phyloP scores from a whole-genome alignment of 2,797 vertebrate genomes.

The Diceros bicornis region DNA sequence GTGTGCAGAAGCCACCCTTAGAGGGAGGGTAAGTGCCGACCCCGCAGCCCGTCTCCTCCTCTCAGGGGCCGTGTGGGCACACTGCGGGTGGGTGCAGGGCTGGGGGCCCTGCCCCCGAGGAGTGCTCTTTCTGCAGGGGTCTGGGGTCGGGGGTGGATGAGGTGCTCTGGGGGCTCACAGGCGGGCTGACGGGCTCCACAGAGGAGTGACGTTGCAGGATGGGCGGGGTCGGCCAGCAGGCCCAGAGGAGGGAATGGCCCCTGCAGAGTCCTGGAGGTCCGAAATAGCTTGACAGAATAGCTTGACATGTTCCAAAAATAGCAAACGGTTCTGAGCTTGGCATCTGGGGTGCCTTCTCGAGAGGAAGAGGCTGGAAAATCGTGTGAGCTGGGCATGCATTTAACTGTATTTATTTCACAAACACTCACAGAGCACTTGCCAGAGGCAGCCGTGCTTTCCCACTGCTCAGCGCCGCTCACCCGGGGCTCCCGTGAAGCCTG shows the following conservation, averaged over 20 bases:
- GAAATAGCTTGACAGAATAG: background rate
- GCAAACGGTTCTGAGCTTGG: background rate
- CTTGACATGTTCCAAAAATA: background rate
- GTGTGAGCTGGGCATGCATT: background rate
- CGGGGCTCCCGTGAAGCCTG: rapidly evolving
- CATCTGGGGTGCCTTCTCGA: background rate
- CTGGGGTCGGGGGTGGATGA: rapidly evolving
- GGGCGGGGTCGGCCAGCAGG: background rate
- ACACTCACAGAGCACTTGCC: no score
- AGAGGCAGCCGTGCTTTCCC: rapidly evolving
- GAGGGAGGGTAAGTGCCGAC: background rate
- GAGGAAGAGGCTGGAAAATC: background rate
- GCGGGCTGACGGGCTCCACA: background rate
- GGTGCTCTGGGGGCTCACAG: background rate
- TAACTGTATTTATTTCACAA: background rate
- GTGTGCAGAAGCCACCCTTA: rapidly evolving
- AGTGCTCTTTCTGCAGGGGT: background rate
- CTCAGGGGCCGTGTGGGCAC: background rate
- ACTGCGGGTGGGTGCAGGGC: no score
- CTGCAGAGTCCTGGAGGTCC: background rate
- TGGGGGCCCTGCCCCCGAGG: rapidly evolving
- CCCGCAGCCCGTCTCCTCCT: background rate
- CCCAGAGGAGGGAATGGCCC: rapidly evolving
- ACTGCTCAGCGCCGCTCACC: background rate
- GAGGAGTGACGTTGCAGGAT: background rate